A percentile compares a stretch with the other conserved stretches of the same genome.
These are phyloP conservation scores for Xestobium rufovillosum DNA, from an alignment of 2,888 invertebrate species.

Conservation along the genomic window DNA sequence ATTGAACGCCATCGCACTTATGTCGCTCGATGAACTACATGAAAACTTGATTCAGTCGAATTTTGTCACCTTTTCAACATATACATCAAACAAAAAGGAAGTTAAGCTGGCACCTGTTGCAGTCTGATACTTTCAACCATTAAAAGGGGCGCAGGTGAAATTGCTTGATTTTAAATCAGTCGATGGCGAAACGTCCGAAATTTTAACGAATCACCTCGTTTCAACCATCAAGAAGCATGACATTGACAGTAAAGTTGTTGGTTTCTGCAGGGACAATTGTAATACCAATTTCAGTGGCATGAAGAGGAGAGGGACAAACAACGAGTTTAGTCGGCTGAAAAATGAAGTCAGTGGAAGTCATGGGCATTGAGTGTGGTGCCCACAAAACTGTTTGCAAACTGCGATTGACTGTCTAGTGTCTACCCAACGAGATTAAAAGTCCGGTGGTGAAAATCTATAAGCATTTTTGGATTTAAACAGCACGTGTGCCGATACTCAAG, in stretches of 20 bases:
- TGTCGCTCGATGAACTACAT: slow-evolving; percentile 2
- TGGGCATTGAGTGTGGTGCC: slow-evolving; percentile 15
- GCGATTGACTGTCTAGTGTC: too few species aligned
- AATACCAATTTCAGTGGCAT: slow-evolving; percentile 15
- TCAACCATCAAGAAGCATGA: slow-evolving; percentile 6
- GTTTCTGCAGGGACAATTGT: slow-evolving; percentile 12
- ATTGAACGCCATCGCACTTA: slow-evolving; percentile 7
- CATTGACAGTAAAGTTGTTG: slow-evolving; percentile 7
- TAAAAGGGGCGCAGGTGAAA: slow-evolving; percentile 7
- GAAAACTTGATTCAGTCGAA: background rate
- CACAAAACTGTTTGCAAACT: slow-evolving; percentile 2
- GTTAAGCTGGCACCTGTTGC: slow-evolving; percentile 9
- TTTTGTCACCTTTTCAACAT: slow-evolving; percentile 1
- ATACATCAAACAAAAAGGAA: slow-evolving; percentile 10
- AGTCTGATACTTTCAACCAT: background rate
- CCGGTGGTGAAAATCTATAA: too few species aligned
- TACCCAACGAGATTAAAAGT: background rate
- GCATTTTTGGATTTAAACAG: too few species aligned
- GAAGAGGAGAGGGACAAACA: slow-evolving; percentile 10
- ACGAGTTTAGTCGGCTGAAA: slow-evolving; percentile 12
- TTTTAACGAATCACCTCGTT: slow-evolving; percentile 10
- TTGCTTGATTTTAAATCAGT: slow-evolving; percentile 9
- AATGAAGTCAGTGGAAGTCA: slow-evolving; percentile 3
- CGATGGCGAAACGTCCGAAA: slow-evolving; percentile 10
- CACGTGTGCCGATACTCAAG: too few species aligned